Evolutionary conservation across 2,797 vertebrate species (phyloP), one percentile per base, ranked within the genome.

Genomic region (Simalia tracyae): DNA sequence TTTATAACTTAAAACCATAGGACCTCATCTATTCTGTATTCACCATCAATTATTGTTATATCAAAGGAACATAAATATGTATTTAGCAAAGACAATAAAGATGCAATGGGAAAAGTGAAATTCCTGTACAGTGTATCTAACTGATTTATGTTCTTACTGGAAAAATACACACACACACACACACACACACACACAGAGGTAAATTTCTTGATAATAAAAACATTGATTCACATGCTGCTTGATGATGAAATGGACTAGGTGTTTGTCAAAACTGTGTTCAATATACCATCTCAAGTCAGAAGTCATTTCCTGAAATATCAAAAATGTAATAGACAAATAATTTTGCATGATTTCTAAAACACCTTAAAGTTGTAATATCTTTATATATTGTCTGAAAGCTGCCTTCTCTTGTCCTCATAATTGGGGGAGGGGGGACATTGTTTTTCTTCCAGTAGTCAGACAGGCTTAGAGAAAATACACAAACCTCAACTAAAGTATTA

Each of bases 1-100:
- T 91, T 94, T 87, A 81, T 28, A 86, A 94, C 93, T 92, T 50
- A 90, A 46, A 95, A 94, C 3, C 26, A 60, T 88, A 46, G 24
- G 0, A 88, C 5, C 54, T 86, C 84, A 93, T 8, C 22, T 28
- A 89, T 0, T 2, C 86, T 54, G 84, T 4, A 15, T 1, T 26
- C 86, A 88, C 54, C 19, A 81, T 68, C 88, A 90, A 31, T 31
- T 68, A 14, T 68, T 68, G 66, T 14, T 72, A 72, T 36, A 72
- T 31, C 15, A 72, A 72, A 72, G 5, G 5, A 72, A 9, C 31
- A 31, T 60, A 54, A 8, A 54, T 66, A 64, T 50, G n/a, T 63
- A 61, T 84, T 68, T 31, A 22, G 31, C 5, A 19, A 88, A 91
- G 10, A 50, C 12, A 76, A 42, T 42, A 63, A 24, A 84, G 22